Percentiles rank a stretch among this genome's conserved stretches.
Evolutionary conservation across 2,113 vertebrate species (phyloP).

Genomic region (Heterotis niloticus): DNA sequence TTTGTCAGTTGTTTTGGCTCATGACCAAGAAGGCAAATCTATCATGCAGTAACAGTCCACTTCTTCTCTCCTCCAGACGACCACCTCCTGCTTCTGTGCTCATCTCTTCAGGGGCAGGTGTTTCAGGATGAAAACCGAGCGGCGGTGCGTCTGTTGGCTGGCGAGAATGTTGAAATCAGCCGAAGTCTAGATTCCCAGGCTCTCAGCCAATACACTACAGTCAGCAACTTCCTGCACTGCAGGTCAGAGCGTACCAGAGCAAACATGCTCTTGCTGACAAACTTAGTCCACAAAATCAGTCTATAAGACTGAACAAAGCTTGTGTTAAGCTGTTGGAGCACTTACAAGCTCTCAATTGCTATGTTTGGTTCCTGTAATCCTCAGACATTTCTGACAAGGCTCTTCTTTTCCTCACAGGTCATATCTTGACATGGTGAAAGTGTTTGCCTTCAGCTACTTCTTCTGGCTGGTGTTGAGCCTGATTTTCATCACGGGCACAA

Average conservation of each 20-base stretch:
- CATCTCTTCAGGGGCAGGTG: conserved; percentile 70
- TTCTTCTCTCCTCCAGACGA: conserved; percentile 54
- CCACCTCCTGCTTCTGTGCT: conserved; percentile 65
- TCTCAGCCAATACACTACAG: conserved; percentile 58
- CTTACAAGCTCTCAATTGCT: not conserved
- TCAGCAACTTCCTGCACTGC: conserved; percentile 62
- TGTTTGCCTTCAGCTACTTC: conserved; percentile 65
- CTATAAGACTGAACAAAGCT: not conserved
- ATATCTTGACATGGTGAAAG: conserved; percentile 68
- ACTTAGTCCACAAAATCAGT: not conserved
- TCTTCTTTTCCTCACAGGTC: conserved; percentile 47
- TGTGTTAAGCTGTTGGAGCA: not conserved
- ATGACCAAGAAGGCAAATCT: not conserved
- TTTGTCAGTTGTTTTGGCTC: not conserved
- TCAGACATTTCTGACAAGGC: not conserved
- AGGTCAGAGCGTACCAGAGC: conserved; percentile 39
- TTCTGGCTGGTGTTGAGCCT: conserved; percentile 75
- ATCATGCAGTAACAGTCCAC: not conserved
- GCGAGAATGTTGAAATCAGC: conserved; percentile 65
- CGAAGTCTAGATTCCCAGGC: conserved; percentile 53
- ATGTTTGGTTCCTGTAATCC: not conserved
- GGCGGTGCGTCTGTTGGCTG: conserved; percentile 46
- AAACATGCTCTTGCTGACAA: not conserved
- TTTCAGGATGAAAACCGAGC: conserved; percentile 66
- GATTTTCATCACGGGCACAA: conserved; percentile 71